phyloP scores from a whole-genome alignment of 92 coral and sea anemone species.

The Heteractis magnifica region DNA sequence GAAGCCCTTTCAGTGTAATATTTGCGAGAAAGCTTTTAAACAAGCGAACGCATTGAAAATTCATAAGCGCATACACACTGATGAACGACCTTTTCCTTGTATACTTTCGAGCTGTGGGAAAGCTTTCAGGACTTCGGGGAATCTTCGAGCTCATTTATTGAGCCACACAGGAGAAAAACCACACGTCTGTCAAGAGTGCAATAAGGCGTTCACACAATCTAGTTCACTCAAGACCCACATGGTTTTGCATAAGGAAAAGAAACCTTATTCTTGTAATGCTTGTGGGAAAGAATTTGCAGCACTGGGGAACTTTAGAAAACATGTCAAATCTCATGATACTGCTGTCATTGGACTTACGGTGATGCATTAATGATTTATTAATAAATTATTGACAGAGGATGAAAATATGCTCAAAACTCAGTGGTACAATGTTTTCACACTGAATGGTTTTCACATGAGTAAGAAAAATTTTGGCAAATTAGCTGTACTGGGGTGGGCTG shows the following conservation, averaged over 20 bases:
- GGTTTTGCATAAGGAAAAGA: slow-evolving; percentile 11
- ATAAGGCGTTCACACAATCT: slow-evolving; percentile 16
- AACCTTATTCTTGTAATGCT: slow-evolving; percentile 19
- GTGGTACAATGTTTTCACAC: too few relatives aligned
- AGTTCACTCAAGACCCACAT: slow-evolving; percentile 35
- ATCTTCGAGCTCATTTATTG: slow-evolving; percentile 25
- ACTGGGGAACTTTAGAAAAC: slow-evolving; percentile 30
- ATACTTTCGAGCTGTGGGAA: slow-evolving; percentile 21
- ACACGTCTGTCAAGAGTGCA: slow-evolving; percentile 27
- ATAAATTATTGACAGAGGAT: too few relatives aligned
- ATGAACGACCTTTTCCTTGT: slow-evolving; percentile 37
- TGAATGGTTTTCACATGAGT: too few relatives aligned
- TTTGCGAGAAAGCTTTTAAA: slow-evolving; percentile 31
- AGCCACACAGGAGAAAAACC: slow-evolving; percentile 36
- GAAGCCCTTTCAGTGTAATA: slow-evolving; percentile 22
- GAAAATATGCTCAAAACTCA: too few relatives aligned
- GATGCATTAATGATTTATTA: neutral
- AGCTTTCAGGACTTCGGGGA: slow-evolving; percentile 32
- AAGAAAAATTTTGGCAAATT: too few relatives aligned
- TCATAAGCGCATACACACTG: slow-evolving; percentile 40
- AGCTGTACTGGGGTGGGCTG: too few relatives aligned
- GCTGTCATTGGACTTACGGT: neutral
- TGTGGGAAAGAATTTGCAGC: slow-evolving; percentile 29
- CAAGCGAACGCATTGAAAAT: slow-evolving; percentile 15
- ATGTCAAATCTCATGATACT: neutral